phyloP scores from a whole-genome alignment of 2,888 invertebrate genomes.

The Pyrochroa serraticornis region DNA sequence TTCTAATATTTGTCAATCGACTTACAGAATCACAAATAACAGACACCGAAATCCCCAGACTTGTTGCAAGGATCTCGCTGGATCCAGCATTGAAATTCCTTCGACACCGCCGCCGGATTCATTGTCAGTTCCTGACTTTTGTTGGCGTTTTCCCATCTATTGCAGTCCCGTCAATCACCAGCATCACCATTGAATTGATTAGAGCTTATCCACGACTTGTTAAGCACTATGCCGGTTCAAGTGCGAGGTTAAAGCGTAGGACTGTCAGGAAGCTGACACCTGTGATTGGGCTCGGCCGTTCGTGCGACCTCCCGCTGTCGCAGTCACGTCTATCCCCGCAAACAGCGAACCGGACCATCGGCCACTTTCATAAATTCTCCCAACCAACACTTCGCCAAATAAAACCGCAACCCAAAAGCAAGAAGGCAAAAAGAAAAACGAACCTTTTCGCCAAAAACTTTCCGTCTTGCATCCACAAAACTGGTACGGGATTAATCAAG shows the following conservation, averaged over 20 bases:
- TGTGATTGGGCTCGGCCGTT: constrained; percentile 45
- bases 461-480: constrained; percentile 23
- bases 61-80: no score
- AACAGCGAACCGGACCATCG: constrained; percentile 26
- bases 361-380: constrained; percentile 33
- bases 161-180: background rate
- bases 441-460: constrained; percentile 16
- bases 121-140: background rate
- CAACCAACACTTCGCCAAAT: constrained; percentile 9
- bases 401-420: background rate
- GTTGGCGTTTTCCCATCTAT: background rate
- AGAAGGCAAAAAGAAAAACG: constrained; percentile 2
- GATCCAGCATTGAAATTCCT: constrained; percentile 1
- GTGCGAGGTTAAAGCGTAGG: constrained; percentile 10
- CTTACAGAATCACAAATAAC: no score
- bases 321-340: constrained; percentile 47
- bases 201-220: background rate
- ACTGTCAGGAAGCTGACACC: constrained; percentile 45
- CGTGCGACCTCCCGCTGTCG: constrained; percentile 47
- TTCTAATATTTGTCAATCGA: no score
- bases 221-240: background rate
- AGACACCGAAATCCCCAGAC: no score
- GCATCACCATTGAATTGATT: background rate
- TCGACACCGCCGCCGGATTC: background rate
- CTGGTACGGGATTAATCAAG: constrained; percentile 37